Percentiles rank a stretch among this genome's conserved stretches.
Conservation (phyloP, 1,140 invertebrate species). For the Drosophila busckii region DNA sequence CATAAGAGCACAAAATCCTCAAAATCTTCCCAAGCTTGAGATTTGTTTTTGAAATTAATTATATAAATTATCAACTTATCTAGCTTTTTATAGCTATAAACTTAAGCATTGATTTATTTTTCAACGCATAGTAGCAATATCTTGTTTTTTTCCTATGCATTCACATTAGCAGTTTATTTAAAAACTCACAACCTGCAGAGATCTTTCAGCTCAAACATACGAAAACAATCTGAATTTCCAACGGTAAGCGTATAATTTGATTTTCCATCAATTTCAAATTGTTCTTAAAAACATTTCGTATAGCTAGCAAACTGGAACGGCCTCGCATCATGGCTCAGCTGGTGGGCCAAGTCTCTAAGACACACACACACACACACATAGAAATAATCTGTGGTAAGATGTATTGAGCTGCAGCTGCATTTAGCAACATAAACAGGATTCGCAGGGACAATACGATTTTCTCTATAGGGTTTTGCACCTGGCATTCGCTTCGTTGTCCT, state of each 20-base stretch:
- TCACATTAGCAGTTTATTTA: too few relatives aligned
- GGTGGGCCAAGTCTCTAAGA: slow-evolving; percentile 21
- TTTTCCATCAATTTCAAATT: slow-evolving; percentile 4
- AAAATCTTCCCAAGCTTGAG: too few relatives aligned
- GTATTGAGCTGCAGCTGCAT: slow-evolving; percentile 35
- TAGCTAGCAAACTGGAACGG: slow-evolving; percentile 10
- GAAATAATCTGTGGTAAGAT: background rate
- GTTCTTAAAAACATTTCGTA: slow-evolving; percentile 17
- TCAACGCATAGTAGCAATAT: too few relatives aligned
- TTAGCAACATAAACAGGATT: slow-evolving; percentile 44
- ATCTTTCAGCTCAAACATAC: background rate
- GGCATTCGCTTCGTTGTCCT: slow-evolving; percentile 41
- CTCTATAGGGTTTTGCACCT: slow-evolving; percentile 52
- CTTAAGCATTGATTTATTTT: too few relatives aligned
- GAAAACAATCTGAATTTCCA: too few relatives aligned
- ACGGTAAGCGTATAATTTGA: too few relatives aligned
- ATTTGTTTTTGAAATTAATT: too few relatives aligned
- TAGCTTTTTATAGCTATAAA: too few relatives aligned
- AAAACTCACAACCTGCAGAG: too few relatives aligned
- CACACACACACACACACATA: background rate
- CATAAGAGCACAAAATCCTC: too few relatives aligned
- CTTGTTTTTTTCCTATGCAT: too few relatives aligned
- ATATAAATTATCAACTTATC: too few relatives aligned
- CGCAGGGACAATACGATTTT: slow-evolving; percentile 56
- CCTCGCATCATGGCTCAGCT: slow-evolving; percentile 30